Evolutionary conservation across 2,113 vertebrate genomes (phyloP).

Genomic region (Baryphthengus martii): DNA sequence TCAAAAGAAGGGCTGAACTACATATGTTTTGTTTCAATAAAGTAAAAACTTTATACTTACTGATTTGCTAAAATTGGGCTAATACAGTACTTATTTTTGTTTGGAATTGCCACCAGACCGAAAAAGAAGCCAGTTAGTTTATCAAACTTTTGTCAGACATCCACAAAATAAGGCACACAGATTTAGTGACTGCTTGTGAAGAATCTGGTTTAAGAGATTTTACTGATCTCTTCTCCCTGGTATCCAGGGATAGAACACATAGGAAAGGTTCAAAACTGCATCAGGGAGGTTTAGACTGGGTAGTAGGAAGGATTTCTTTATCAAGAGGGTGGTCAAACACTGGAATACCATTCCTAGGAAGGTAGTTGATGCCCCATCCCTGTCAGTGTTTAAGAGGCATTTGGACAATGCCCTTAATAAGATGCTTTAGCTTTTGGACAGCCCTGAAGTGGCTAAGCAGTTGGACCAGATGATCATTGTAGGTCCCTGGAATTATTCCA

Average conservation of each 20-base stretch:
- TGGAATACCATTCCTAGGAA: background rate
- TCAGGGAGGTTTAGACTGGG: background rate
- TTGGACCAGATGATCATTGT: background rate
- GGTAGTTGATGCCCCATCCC: background rate
- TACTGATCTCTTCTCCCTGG: background rate
- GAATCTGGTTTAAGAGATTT: background rate
- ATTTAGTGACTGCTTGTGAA: background rate
- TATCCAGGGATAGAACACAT: background rate
- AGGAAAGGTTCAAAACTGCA: background rate
- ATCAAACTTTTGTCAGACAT: background rate
- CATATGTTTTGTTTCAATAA: background rate
- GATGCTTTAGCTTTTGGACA: background rate
- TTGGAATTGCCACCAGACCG: background rate
- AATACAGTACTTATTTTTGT: background rate
- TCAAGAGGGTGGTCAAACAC: background rate
- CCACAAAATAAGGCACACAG: background rate
- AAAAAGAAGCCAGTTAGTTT: background rate
- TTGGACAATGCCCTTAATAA: background rate
- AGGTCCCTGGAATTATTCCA: background rate
- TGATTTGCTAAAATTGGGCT: background rate
- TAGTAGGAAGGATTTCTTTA: background rate
- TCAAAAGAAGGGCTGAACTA: background rate
- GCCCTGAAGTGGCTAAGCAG: background rate
- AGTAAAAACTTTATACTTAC: background rate
- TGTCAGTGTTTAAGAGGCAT: background rate